Base-by-base conservation (phyloP, 2,888 invertebrate species). In the Ganaspis brasiliensis region DNA sequence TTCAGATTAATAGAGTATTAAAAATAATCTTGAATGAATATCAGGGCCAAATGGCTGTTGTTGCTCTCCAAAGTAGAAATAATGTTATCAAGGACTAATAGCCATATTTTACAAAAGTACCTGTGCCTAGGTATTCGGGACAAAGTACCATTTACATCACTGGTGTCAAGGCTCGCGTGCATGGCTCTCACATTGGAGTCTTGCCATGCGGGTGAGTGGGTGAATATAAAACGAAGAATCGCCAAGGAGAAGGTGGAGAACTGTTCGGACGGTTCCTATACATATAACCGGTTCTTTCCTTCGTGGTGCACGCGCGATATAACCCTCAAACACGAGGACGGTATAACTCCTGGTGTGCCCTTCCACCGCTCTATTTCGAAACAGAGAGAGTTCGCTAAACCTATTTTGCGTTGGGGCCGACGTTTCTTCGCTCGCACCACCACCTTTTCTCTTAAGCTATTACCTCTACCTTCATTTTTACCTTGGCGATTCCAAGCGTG, bases 211-310 rank as follows among this genome's bases (percentile, higher is more conserved):
- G 79, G 77, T 79, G 82, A 77, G 78, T 79, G 81, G 78, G 78
- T 78, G 82, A 80, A 73, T 77, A 76, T 76, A 79, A 79, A 81
- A 79, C 75, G 76, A 52, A 78, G 78, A 79, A 82, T 79, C 72
- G 74, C 74, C 74, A 77, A 79, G 76, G 78, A 75, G 80, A 74
- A 31, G 26, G 78, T 77, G 76, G 75, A 77, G 76, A 75, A 78
- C 77, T 77, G 78, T 79, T 78, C 78, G 78, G 78, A 81, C 79
- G 85, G 84, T 87, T 87, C 82, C 87, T 87, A 87, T 80, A 79
- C 79, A 79, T 85, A 86, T 83, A 86, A 88, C 88, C 86, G 86
- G 87, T 88, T 86, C 85, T 86, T 85, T 82, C 83, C 82, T 80
- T 78, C 78, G 76, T 78, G 80, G 76, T 81, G 80, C 79, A 77